A percentile compares a stretch with the other conserved stretches of the same genome.
These are phyloP conservation scores for Limanda limanda DNA, from an alignment of 2,113 vertebrate genomes.

Conservation along the genomic window DNA sequence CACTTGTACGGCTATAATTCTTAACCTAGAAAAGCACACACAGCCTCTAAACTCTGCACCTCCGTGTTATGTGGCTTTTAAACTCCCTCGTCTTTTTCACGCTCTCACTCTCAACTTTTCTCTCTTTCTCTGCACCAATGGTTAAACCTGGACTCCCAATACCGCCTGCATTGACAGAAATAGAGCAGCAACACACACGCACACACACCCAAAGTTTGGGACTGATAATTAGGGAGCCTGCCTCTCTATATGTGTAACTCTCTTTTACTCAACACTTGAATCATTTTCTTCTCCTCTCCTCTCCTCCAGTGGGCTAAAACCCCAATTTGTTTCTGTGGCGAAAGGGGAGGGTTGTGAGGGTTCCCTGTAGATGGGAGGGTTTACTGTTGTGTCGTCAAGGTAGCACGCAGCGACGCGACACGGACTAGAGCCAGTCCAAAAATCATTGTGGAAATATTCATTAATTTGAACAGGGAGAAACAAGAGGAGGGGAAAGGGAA, in stretches of 20 bases:
- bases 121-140: neutral
- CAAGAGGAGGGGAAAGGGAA: neutral
- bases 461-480: conserved; percentile 35
- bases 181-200: conserved; percentile 18
- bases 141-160: neutral
- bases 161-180: conserved; percentile 30
- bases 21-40: neutral
- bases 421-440: conserved; percentile 13
- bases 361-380: neutral
- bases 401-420: conserved; percentile 52
- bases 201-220: conserved; percentile 5
- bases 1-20: neutral
- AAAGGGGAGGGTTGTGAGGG: conserved; percentile 19
- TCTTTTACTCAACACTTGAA: conserved; percentile 14
- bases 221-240: conserved; percentile 16
- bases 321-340: conserved; percentile 47
- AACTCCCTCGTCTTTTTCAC: neutral
- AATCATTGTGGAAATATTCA: conserved; percentile 16
- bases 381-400: conserved; percentile 42
- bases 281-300: neutral
- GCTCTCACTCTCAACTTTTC: neutral
- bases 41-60: neutral
- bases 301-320: conserved; percentile 48
- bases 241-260: conserved; percentile 16
- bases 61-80: neutral